Evolutionary conservation across 2,113 vertebrate genomes (phyloP).

Genomic region (Leucoraja erinaceus): DNA sequence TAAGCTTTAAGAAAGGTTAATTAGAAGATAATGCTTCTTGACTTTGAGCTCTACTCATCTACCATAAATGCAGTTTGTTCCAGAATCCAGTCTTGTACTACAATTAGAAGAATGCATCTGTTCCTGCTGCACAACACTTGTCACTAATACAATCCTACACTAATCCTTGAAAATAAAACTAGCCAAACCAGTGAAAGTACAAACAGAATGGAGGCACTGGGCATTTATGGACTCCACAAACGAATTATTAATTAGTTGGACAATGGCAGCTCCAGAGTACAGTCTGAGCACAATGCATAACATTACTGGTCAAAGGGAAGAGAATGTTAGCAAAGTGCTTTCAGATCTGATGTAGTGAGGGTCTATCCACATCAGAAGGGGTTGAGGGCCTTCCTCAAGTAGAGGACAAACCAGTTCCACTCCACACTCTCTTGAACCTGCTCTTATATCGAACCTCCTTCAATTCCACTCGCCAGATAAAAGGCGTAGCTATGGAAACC

Average conservation of each 20-base stretch:
- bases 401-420: no score
- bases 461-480: no score
- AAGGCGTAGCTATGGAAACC: no score
- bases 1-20: no score
- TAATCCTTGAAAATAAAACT: not conserved
- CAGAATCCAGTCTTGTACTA: not conserved
- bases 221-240: not conserved
- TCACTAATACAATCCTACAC: not conserved
- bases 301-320: no score
- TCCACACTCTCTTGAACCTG: no score
- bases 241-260: not conserved
- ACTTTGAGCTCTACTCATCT: not conserved
- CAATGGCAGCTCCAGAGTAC: not conserved
- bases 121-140: constrained; percentile 5
- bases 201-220: not conserved
- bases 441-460: no score
- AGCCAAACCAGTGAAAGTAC: not conserved
- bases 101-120: not conserved
- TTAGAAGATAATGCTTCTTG: no score
- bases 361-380: no score
- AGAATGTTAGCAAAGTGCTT: no score
- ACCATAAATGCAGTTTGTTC: not conserved
- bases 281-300: not conserved
- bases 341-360: no score
- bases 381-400: no score